Base-by-base conservation (phyloP, 2,888 invertebrate genomes). In the Cantharis nigra region DNA sequence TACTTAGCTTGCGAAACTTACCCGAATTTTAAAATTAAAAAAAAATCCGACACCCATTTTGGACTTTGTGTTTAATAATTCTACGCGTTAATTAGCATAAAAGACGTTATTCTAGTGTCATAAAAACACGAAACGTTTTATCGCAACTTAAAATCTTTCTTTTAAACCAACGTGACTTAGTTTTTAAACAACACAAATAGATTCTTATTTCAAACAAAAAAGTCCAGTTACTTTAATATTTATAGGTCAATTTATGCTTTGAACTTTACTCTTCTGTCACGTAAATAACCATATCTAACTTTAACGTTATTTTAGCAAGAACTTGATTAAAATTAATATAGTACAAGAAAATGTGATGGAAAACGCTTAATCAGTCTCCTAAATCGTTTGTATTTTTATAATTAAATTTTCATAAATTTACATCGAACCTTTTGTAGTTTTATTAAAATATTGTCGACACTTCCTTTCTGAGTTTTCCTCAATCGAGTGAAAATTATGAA, bases 161-260 rank as follows among this genome's bases (percentile, higher is more conserved):
- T 49, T 49, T 49, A 49, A n/a, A 49, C 3, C 49, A 49, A 49
- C 49, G 49, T 49, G 49, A 49, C 49, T 49, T 49, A 75, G 18
- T 72, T 26, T 69, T 72, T 72, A 75, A 70, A 75, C 49, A 67
- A 71, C 71, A 75, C 75, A 71, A 71, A 69, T 62, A 74, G 63
- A 63, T 75, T 75, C 64, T 67, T 69, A 30, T 70, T 75, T 65
- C 26, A n/a, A 71, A 75, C 71, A 33, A 72, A 65, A 74, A 75
- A 75, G 67, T 23, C 71, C 75, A 71, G 75, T 75, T 75, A 75
- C 9, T n/a, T 23, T 49, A 62, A 30, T 62, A 75, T 75, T 75
- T 75, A 75, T 75, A 69, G 75, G 75, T 70, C 75, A 64, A 71
- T 75, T 67, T 71, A 67, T 71, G 75, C 71, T 65, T 75, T 70